phyloP scores from a whole-genome alignment of 1,140 invertebrate species.

The Brachionus paranguensis region DNA sequence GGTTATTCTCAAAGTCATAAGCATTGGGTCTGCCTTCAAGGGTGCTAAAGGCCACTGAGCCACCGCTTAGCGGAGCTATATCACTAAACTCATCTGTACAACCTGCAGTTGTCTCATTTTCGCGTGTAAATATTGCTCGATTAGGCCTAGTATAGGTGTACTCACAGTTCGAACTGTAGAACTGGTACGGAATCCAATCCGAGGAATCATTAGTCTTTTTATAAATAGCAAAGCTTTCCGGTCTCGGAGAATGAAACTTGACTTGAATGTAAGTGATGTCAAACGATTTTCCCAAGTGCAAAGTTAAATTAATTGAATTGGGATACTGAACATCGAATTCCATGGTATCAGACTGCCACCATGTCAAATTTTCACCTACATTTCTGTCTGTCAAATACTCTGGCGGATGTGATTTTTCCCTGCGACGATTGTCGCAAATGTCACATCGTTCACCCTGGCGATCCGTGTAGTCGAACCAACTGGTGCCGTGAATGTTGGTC shows the following conservation, averaged over 20 bases:
- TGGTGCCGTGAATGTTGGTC: not conserved
- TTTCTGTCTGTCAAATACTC: slow-evolving; percentile 74
- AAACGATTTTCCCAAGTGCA: slow-evolving; percentile 90
- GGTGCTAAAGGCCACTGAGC: slow-evolving; percentile 89
- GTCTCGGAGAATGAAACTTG: slow-evolving; percentile 84
- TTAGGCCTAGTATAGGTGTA: slow-evolving; percentile 76
- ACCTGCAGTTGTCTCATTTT: slow-evolving; percentile 70
- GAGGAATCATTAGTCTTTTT: slow-evolving; percentile 70
- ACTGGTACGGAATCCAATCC: slow-evolving; percentile 90
- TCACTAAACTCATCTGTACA: slow-evolving; percentile 95
- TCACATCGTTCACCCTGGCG: not conserved
- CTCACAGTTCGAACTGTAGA: slow-evolving; percentile 83
- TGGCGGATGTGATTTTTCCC: slow-evolving; percentile 62
- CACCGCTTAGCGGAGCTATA: slow-evolving; percentile 88
- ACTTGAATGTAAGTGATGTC: slow-evolving; percentile 92
- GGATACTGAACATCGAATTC: slow-evolving; percentile 81
- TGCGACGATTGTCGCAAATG: not conserved
- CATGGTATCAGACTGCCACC: slow-evolving; percentile 99
- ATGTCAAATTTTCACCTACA: slow-evolving; percentile 67
- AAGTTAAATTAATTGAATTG: slow-evolving; percentile 81
- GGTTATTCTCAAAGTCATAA: slow-evolving; percentile 78
- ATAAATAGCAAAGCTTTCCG: slow-evolving; percentile 94
- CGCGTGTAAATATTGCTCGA: slow-evolving; percentile 51
- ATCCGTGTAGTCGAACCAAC: not conserved
- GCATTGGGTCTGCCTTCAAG: slow-evolving; percentile 86